Base-by-base conservation (phyloP, 2,113 vertebrate species). In the Phaetusa simplex region DNA sequence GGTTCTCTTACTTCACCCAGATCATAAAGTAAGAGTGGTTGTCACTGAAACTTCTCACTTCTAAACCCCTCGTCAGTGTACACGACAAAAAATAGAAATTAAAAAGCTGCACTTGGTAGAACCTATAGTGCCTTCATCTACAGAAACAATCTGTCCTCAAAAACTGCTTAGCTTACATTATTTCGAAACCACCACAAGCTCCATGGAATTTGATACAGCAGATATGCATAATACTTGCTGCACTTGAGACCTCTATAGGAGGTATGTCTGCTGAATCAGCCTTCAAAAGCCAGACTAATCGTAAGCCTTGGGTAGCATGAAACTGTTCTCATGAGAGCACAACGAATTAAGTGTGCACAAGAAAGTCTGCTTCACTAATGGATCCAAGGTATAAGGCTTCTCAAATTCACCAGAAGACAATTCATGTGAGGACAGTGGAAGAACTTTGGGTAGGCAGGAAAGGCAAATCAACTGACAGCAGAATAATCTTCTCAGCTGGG, bases 141-240 rank as follows among this genome's bases (percentile, higher is more conserved):
- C 81, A 94, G 89, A 93, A 96, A 93, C 91, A 96, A 90, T 84
- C 95, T 95, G 95, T 96, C 91, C 94, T 96, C 82, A 87, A 93
- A 97, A 97, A 91, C 58, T 94, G 94, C 96, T 96, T 95, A 97
- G 89, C 67, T 94, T 80, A 95, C 84, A 77, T 86, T 94, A 94
- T 96, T 95, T 97, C 74, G 79, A 93, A 96, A 96, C 96, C 96
- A 97, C 93, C 94, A 95, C 91, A 96, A 95, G 93, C 95, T 95
- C 95, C 89, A 95, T 88, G 95, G 96, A 97, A 97, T 97, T 82
- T 91, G 97, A 97, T 96, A 96, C 71, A 94, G 96, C 93, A 97
- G 94, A 97, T 97, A 97, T 90, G 93, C 96, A 96, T 96, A 97
- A 97, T 95, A 93, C 93, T 93, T 87, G 84, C 96, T 91, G 95